phyloP scores from a whole-genome alignment of 2,113 vertebrate species.

The Pedetes capensis region DNA sequence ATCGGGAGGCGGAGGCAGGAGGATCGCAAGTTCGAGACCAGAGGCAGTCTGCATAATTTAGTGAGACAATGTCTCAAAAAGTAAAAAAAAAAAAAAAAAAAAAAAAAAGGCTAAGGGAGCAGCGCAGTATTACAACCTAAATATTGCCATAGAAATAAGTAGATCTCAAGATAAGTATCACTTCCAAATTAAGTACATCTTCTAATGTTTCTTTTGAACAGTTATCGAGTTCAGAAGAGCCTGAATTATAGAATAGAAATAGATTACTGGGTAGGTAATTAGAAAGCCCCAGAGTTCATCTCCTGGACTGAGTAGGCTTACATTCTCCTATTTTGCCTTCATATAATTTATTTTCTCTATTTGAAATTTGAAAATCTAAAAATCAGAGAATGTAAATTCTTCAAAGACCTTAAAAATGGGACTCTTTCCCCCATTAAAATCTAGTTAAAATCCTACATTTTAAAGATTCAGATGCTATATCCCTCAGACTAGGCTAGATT shows the following conservation, averaged over 20 bases:
- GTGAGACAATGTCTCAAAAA: too few relatives aligned
- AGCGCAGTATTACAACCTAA: too few relatives aligned
- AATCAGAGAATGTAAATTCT: neutral
- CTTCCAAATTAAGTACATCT: neutral
- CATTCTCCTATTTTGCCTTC: neutral
- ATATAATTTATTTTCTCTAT: neutral
- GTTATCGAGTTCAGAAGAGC: neutral
- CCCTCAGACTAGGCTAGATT: neutral
- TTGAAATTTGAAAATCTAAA: neutral
- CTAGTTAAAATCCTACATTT: neutral
- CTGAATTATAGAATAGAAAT: neutral
- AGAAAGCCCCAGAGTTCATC: slow-evolving; percentile 7
- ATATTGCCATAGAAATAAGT: neutral
- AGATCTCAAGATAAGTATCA: slow-evolving; percentile 1
- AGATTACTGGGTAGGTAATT: neutral
- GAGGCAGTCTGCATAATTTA: too few relatives aligned
- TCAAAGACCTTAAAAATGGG: neutral
- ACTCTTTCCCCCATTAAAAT: too few relatives aligned
- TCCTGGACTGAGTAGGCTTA: neutral
- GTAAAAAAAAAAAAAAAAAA: too few relatives aligned
- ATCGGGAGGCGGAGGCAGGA: too few relatives aligned
- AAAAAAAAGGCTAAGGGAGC: too few relatives aligned
- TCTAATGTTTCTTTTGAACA: neutral
- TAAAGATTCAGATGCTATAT: neutral
- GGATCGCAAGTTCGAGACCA: too few relatives aligned